phyloP scores from a whole-genome alignment of 2,888 invertebrate species.

The Tetragonula carbonaria region DNA sequence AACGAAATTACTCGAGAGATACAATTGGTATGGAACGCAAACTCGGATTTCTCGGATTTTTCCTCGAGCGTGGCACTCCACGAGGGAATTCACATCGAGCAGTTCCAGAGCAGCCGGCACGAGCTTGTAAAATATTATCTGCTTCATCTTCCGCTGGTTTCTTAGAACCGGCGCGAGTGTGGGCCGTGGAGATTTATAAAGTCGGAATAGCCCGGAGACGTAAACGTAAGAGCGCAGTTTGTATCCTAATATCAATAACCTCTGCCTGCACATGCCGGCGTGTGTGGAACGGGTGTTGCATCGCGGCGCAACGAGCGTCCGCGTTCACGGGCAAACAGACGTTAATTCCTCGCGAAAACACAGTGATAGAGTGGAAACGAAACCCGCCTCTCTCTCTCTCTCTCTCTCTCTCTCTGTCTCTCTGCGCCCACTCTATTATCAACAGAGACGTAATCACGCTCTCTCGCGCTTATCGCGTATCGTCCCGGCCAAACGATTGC shows the following conservation, averaged over 20 bases:
- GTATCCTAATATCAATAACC: conserved; percentile 39
- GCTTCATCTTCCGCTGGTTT: not conserved
- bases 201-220: conserved; percentile 2
- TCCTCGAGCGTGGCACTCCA: too few species aligned
- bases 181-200: conserved; percentile 13
- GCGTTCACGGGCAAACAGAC: conserved; percentile 24
- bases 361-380: conserved; percentile 22
- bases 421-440: conserved; percentile 33
- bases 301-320: not conserved
- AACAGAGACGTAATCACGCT: conserved; percentile 33
- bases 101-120: not conserved
- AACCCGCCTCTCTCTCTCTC: conserved; percentile 13
- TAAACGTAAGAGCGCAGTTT: conserved; percentile 20
- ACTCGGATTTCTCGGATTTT: not conserved
- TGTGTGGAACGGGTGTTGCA: not conserved
- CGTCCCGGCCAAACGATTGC: conserved; percentile 13
- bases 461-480: conserved; percentile 29
- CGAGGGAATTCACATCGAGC: not conserved
- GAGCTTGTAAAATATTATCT: not conserved
- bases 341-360: conserved; percentile 35
- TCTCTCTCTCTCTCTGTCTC: conserved; percentile 20
- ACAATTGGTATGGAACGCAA: not conserved
- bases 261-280: not conserved
- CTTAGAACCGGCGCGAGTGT: not conserved
- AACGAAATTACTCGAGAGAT: not conserved